A percentile compares a stretch with the other conserved stretches of the same genome.
Conservation (phyloP, 2,113 vertebrate species). For the Odontesthes bonariensis region DNA sequence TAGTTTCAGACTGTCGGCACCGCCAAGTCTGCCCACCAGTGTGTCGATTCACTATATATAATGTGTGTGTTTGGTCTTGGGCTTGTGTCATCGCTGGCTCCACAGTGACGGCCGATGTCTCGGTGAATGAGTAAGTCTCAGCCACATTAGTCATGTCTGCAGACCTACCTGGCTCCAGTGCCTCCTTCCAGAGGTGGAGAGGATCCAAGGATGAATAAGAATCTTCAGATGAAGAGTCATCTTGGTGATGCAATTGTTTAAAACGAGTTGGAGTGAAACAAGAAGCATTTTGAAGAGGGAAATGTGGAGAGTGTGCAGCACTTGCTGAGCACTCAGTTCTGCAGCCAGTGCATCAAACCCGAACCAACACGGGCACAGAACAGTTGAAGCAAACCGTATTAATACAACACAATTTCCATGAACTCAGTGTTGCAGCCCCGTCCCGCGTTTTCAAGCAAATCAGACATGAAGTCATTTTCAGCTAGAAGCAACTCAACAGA, state of each 20-base stretch:
- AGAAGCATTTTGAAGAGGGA: conserved; percentile 15
- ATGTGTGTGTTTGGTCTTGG: conserved; percentile 43
- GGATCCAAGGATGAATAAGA: background rate
- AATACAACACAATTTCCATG: conserved; percentile 37
- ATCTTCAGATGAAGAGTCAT: background rate
- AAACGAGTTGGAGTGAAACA: conserved; percentile 13
- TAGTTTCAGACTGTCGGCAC: conserved; percentile 59
- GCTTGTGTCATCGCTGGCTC: conserved; percentile 76
- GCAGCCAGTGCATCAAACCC: conserved; percentile 12
- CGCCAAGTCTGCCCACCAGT: conserved; percentile 62
- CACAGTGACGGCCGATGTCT: conserved; percentile 76
- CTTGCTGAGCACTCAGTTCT: background rate
- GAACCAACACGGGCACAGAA: background rate
- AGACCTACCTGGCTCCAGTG: conserved; percentile 72
- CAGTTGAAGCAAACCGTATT: conserved; percentile 32
- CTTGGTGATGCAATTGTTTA: background rate
- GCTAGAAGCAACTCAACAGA: conserved; percentile 73
- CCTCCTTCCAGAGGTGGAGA: conserved; percentile 26
- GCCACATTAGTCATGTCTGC: conserved; percentile 79
- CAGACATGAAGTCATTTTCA: conserved; percentile 79
- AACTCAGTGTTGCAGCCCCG: conserved; percentile 6
- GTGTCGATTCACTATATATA: conserved; percentile 22
- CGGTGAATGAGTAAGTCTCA: conserved; percentile 70
- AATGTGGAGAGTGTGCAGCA: background rate
- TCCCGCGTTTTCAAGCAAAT: conserved; percentile 57